Evolutionary conservation across 30 jellyfish, hydroid and myxozoan genomes (phyloP).

Genomic region (Aurelia aurita): DNA sequence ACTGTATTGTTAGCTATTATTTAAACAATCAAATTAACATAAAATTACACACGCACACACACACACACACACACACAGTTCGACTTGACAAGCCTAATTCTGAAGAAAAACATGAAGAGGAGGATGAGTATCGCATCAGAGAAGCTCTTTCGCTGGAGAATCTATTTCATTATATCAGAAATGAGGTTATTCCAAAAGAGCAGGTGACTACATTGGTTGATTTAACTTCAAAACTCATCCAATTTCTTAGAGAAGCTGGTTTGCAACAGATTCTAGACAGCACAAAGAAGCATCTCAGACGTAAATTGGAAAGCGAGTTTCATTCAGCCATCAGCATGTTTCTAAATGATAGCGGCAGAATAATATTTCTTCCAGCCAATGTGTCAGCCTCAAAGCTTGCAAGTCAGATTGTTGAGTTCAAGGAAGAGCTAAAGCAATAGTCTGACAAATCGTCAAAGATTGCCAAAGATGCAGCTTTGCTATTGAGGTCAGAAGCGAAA

Average conservation of each 20-base stretch:
- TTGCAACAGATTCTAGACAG: constrained; percentile 16
- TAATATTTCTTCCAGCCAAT: constrained; percentile 10
- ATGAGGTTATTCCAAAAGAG: constrained; percentile 7
- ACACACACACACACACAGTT: no score
- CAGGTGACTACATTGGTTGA: constrained; percentile 6
- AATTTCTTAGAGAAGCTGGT: constrained; percentile 1
- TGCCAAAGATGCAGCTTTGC: constrained; percentile 21
- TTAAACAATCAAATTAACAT: no score
- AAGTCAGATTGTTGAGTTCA: constrained; percentile 18
- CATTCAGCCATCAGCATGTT: not conserved
- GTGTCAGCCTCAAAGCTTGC: constrained; percentile 41
- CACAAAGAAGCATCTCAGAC: constrained; percentile 12
- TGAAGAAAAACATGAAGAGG: constrained; percentile 9
- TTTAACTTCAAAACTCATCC: not conserved
- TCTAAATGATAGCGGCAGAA: constrained; percentile 19
- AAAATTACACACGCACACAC: no score
- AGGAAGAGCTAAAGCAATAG: not conserved
- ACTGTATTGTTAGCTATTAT: no score
- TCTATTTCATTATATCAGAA: constrained; percentile 29
- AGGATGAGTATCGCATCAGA: constrained; percentile 1
- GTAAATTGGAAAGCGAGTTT: constrained; percentile 14
- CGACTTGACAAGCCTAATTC: not conserved
- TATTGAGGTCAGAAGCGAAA: constrained; percentile 25
- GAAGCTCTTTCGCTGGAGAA: constrained; percentile 5
- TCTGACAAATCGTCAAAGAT: constrained; percentile 16